phyloP scores from a whole-genome alignment of 2,797 vertebrate species.

The Morelia viridis region DNA sequence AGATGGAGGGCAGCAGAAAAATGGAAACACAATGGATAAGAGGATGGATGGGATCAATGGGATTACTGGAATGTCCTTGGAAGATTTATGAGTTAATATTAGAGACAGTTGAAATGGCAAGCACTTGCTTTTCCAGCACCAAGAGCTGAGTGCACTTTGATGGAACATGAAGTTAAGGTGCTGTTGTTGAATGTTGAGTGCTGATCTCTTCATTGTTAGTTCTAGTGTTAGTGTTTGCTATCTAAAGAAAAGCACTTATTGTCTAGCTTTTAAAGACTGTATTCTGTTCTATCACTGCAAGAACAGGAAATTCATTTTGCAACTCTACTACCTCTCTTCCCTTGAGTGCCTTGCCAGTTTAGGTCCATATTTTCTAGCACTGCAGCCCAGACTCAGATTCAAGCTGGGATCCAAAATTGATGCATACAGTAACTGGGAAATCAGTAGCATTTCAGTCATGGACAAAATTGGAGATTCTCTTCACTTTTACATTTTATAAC shows the following conservation, averaged over 20 bases:
- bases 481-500: background rate
- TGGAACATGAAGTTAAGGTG: background rate
- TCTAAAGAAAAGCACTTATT: background rate
- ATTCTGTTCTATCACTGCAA: background rate
- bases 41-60: background rate
- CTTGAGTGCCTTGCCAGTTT: background rate
- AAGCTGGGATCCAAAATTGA: background rate
- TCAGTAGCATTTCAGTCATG: background rate
- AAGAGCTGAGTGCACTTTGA: background rate
- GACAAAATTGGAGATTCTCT: background rate
- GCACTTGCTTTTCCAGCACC: background rate
- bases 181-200: background rate
- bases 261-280: background rate
- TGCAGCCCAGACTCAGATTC: background rate
- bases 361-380: background rate
- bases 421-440: background rate
- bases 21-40: background rate
- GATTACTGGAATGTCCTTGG: background rate
- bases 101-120: background rate
- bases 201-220: background rate
- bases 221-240: background rate
- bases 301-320: background rate
- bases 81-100: background rate
- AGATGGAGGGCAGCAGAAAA: background rate
- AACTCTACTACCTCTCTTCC: background rate